Base-by-base conservation (phyloP, 2,888 invertebrate species). In the Cenopis cana region DNA sequence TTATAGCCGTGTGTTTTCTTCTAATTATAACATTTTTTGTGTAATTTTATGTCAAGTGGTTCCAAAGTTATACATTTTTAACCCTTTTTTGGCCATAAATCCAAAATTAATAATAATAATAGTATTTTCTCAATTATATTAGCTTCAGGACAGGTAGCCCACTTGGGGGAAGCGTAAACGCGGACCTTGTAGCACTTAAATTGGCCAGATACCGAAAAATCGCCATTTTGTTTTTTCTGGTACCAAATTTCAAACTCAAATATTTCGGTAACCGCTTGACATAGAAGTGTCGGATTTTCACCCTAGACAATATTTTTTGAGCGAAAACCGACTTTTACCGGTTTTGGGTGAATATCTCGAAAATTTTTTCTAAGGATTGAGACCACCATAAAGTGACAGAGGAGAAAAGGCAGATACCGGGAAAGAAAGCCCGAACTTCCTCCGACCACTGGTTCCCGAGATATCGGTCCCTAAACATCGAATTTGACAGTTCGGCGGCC, bases 401-500 rank as follows among this genome's bases (percentile, higher is more conserved):
- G 17, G 24, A 60, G 46, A 14, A 9, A 9, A 38, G 10, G 41
- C 41, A 1, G 12, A 3, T 5, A 1, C 1, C 20, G 14, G 24
- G 17, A 4, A 3, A 20, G 20, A 24, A 60, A 60, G 3, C 10
- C 59, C 59, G 59, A 10, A 46, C 17, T 9, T 46, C 9, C 59
- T 60, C 20, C 20, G 59, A 41, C 46, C 12, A 24, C 3, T 10
- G 41, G 59, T 60, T 60, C 14, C n/a, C 14, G 24, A 60, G 59
- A 46, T 60, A 60, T 41, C 1, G 14, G 33, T 2, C 20, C 3
- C 41, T n/a, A 46, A 60, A 60, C 41, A 14, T n/a, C 0, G 1
- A 14, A 14, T 60, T 46, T 60, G 59, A 60, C 59, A 60, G 59
- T 46, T 60, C 41, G 59, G 59, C 59, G 24, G 57, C 57, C 57